Evolutionary conservation across 1,140 invertebrate genomes (phyloP).

Genomic region (Zaprionus gabonicus): DNA sequence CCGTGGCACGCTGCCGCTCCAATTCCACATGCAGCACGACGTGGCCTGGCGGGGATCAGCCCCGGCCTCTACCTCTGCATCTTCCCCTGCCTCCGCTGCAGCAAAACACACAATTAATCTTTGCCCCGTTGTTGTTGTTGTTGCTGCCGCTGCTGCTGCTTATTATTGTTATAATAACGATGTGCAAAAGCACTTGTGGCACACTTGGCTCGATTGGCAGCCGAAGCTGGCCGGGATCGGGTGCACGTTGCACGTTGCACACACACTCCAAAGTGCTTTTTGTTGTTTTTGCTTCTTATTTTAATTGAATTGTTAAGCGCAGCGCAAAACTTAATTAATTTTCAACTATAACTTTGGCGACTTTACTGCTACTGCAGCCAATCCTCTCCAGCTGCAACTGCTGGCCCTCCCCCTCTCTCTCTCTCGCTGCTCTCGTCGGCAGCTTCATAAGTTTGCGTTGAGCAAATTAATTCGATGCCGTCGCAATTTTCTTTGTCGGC

Average conservation of each 20-base stretch:
- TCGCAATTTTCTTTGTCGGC: conserved; percentile 64
- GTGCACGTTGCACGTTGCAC: conserved; percentile 21
- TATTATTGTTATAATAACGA: conserved; percentile 84
- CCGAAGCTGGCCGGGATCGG: conserved; percentile 25
- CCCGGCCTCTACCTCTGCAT: too few relatives aligned
- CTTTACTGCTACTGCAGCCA: conserved; percentile 56
- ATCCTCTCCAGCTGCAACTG: neutral
- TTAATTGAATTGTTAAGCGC: conserved; percentile 83
- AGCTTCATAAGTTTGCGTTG: conserved; percentile 64
- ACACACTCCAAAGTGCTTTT: conserved; percentile 70
- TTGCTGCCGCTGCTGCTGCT: conserved; percentile 55
- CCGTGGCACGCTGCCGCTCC: neutral
- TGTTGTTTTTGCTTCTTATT: conserved; percentile 64
- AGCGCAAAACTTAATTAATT: conserved; percentile 83
- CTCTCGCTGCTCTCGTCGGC: conserved; percentile 5
- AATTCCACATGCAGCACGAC: conserved; percentile 1
- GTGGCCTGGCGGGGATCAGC: neutral
- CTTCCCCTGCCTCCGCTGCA: conserved; percentile 8
- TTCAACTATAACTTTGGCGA: conserved; percentile 76
- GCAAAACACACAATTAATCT: conserved; percentile 77
- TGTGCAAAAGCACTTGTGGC: conserved; percentile 84
- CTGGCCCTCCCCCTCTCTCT: neutral
- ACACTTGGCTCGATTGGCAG: conserved; percentile 55
- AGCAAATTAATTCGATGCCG: conserved; percentile 70
- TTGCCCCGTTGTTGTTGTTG: conserved; percentile 45